These are phyloP conservation scores for Podarcis siculus DNA, from an alignment of 2,797 vertebrate species.

Conservation along the genomic window DNA sequence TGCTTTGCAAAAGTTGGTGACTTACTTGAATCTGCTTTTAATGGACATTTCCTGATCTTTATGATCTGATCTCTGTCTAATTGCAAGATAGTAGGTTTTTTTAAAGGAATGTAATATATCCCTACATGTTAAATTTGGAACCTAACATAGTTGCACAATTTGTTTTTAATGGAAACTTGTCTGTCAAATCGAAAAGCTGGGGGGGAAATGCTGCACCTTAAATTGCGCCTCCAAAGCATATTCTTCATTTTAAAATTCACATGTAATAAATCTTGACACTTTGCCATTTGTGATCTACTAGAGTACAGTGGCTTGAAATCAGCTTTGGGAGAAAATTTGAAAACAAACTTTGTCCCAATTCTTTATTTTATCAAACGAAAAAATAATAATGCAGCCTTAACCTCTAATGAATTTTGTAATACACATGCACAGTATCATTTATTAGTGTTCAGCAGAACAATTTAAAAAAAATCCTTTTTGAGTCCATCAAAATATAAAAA, in stretches of 20 bases:
- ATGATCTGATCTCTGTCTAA: background rate
- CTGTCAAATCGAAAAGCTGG: background rate
- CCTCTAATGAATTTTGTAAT: slow-evolving; percentile 6
- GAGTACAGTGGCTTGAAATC: slow-evolving; percentile 13
- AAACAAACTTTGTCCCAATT: slow-evolving; percentile 10
- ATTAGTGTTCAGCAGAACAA: slow-evolving; percentile 21
- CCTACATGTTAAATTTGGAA: slow-evolving; percentile 32
- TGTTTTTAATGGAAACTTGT: slow-evolving; percentile 21
- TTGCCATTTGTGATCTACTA: slow-evolving; percentile 13
- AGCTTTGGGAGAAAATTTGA: slow-evolving; percentile 18
- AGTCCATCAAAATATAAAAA: slow-evolving; percentile 1
- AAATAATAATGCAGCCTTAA: background rate
- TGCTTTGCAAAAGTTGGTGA: background rate
- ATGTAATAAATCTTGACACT: background rate
- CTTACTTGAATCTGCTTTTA: background rate
- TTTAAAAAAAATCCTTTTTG: background rate
- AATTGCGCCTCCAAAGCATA: background rate
- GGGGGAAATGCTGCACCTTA: fast-evolving
- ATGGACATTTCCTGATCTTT: background rate
- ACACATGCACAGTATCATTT: background rate
- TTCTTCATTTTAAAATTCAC: background rate
- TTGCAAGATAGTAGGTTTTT: background rate
- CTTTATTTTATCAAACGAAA: background rate
- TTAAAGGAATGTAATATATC: too few species aligned
- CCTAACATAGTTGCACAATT: slow-evolving; percentile 11